Evolutionary conservation across 2,113 vertebrate genomes (phyloP).

Genomic region (Apaloderma vittatum): DNA sequence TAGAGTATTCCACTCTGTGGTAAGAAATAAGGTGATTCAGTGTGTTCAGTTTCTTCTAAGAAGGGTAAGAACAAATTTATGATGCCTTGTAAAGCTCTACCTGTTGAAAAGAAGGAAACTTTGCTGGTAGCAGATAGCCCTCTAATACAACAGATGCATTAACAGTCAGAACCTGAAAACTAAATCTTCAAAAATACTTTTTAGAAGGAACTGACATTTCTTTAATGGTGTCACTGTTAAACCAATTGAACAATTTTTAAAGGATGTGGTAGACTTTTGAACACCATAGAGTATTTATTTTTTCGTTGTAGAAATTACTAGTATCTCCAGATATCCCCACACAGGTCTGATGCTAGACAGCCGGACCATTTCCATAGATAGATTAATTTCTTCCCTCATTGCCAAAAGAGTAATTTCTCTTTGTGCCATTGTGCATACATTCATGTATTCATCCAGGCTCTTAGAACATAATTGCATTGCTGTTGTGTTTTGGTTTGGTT

Average conservation of each 20-base stretch:
- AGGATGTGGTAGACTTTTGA: constrained; percentile 4
- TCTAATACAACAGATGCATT: not conserved
- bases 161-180: constrained; percentile 22
- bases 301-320: constrained; percentile 1
- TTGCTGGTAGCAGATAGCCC: not conserved
- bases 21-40: not conserved
- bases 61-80: not conserved
- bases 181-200: not conserved
- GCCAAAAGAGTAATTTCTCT: constrained; percentile 1
- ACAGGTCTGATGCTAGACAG: not conserved
- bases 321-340: not conserved
- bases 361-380: not conserved
- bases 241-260: constrained; percentile 3
- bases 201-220: not conserved
- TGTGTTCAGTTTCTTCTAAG: not conserved
- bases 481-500: not conserved
- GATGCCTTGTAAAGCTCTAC: not conserved
- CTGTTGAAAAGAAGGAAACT: constrained; percentile 10
- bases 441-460: not conserved
- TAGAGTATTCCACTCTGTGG: not conserved
- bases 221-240: constrained; percentile 23
- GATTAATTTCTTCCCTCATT: not conserved
- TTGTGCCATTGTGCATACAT: not conserved
- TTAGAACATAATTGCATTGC: not conserved
- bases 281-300: not conserved